A percentile compares a stretch with the other conserved stretches of the same genome.
Conservation (phyloP, 1,140 invertebrate genomes). For the Heliothis virescens region DNA sequence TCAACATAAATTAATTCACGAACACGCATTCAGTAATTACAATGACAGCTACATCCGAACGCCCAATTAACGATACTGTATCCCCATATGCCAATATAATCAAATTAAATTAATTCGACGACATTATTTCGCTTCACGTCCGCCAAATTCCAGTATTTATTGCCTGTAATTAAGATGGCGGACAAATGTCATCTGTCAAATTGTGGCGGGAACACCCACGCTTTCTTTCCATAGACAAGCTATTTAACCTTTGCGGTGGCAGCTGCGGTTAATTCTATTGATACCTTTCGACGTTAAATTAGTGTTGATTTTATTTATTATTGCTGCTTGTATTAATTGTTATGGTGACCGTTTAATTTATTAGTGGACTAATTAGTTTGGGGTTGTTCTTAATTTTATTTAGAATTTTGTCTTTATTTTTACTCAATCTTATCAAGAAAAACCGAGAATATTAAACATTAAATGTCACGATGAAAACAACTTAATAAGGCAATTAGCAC, state of each 20-base stretch:
- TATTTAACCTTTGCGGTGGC: slow-evolving; percentile 53
- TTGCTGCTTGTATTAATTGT: slow-evolving; percentile 38
- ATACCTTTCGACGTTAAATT: slow-evolving; percentile 57
- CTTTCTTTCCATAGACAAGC: slow-evolving; percentile 65
- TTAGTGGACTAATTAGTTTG: not conserved
- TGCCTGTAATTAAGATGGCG: slow-evolving; percentile 65
- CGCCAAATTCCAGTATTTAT: slow-evolving; percentile 22
- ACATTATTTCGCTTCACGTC: slow-evolving; percentile 25
- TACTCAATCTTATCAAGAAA: too few species aligned
- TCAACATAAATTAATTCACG: too few species aligned
- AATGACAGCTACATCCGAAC: not conserved
- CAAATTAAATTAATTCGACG: slow-evolving; percentile 25
- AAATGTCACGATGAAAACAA: too few species aligned
- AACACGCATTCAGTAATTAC: slow-evolving; percentile 5
- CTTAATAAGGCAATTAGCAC: slow-evolving; percentile 11
- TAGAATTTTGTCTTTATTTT: too few species aligned
- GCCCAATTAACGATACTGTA: not conserved
- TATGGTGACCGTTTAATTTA: slow-evolving; percentile 6
- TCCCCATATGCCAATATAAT: slow-evolving; percentile 2
- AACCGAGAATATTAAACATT: too few species aligned
- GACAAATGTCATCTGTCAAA: slow-evolving; percentile 77
- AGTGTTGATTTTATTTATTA: slow-evolving; percentile 54
- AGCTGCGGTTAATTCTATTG: slow-evolving; percentile 53
- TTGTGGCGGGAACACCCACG: slow-evolving; percentile 74
- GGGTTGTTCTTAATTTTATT: too few species aligned